These are phyloP conservation scores for Pao palembangensis DNA, from an alignment of 2,113 vertebrate genomes.

Conservation along the genomic window DNA sequence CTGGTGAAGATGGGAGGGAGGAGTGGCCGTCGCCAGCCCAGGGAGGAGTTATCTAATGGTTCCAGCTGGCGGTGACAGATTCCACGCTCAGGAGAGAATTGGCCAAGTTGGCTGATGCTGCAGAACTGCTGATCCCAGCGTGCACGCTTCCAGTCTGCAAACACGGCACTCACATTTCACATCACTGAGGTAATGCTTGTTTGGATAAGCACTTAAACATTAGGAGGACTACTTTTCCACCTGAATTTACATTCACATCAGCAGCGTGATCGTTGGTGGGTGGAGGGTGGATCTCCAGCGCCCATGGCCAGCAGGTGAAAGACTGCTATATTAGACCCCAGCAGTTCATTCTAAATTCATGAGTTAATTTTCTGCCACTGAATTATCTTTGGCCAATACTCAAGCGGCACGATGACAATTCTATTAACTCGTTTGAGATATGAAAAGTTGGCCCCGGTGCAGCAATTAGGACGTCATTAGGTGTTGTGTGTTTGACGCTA, in stretches of 20 bases:
- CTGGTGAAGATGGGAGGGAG: slow-evolving; percentile 39
- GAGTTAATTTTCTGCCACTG: not conserved
- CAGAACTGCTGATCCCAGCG: not conserved
- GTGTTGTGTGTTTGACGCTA: not conserved
- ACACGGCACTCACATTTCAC: not conserved
- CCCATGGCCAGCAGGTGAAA: slow-evolving; percentile 7
- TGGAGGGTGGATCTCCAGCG: slow-evolving; percentile 14
- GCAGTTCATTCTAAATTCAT: not conserved
- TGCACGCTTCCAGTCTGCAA: no score
- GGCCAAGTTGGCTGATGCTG: slow-evolving; percentile 27
- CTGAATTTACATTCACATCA: no score
- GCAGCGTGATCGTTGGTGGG: not conserved
- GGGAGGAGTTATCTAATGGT: slow-evolving; percentile 58
- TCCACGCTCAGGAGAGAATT: slow-evolving; percentile 29
- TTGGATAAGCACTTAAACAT: no score
- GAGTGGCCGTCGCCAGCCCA: slow-evolving; percentile 41
- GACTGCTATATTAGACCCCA: slow-evolving; percentile 13
- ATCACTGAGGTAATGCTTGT: not conserved
- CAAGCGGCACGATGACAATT: slow-evolving; percentile 22
- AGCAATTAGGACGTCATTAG: slow-evolving; percentile 2
- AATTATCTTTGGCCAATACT: slow-evolving; percentile 10
- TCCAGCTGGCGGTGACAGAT: slow-evolving; percentile 68
- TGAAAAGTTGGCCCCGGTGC: not conserved
- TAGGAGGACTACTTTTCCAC: no score
- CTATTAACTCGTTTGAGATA: slow-evolving; percentile 17